Evolutionary conservation across 2,113 vertebrate species (phyloP).

Genomic region (Caretta caretta): DNA sequence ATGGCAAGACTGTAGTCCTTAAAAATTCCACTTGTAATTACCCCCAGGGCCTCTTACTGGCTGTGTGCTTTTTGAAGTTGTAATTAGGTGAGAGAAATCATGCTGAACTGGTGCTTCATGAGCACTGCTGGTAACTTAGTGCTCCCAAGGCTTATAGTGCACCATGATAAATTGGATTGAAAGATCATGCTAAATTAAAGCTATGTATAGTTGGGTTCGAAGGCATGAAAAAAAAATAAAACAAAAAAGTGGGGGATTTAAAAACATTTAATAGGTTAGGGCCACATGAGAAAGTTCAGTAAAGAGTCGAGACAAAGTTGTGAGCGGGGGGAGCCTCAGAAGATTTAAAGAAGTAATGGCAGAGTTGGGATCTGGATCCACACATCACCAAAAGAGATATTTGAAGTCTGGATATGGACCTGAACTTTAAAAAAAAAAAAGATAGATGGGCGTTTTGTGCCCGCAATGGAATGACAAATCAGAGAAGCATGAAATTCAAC

Average conservation of each 20-base stretch:
- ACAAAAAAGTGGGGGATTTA: neutral
- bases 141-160: neutral
- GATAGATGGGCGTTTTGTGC: neutral
- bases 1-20: neutral
- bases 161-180: rapidly evolving
- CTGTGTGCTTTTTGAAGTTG: rapidly evolving
- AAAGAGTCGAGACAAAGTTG: rapidly evolving
- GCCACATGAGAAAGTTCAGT: neutral
- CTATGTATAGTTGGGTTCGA: rapidly evolving
- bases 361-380: neutral
- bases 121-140: neutral
- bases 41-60: rapidly evolving
- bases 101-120: rapidly evolving
- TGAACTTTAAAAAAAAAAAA: neutral
- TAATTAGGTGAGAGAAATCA: neutral
- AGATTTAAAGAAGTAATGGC: neutral
- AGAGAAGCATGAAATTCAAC: rapidly evolving
- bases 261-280: neutral
- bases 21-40: neutral
- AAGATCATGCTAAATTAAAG: rapidly evolving
- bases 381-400: neutral
- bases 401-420: neutral
- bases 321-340: neutral
- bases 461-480: neutral
- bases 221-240: neutral